Base-by-base conservation (phyloP, 2,113 vertebrate genomes). In the Xenopus tropicalis region DNA sequence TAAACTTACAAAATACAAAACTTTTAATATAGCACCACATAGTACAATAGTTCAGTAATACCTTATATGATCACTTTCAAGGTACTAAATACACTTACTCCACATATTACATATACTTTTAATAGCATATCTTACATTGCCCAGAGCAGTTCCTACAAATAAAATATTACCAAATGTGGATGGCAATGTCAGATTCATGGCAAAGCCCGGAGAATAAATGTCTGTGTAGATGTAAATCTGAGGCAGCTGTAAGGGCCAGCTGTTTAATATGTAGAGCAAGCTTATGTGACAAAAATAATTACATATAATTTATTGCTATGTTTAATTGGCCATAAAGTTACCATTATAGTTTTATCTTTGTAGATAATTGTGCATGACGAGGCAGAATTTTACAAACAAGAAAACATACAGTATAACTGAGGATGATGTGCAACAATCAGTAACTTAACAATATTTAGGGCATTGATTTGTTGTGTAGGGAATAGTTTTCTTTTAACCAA, bases 241-340 rank as follows among this genome's bases (percentile, higher is more conserved):
- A 17, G 4, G 14, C 16, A 54, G 52, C 52, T 54, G 52, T 54
- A 54, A 17, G n/a, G 8, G 8, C 52, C 19, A 54, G 52, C 52
- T 54, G 19, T 17, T 14, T 17, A 1, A 54, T n/a, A 54, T 54
- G 52, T n/a, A 54, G 52, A 17, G 19, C 9, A 54, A 54, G 52
- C 19, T 54, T 54, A 54, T 14, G 52, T 54, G 52, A n/a, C 52
- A 54, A 54, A 54, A 54, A 54, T 54, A 54, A 54, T 54, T 54
- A 54, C 52, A 54, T 54, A 17, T 54, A 54, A 54, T n/a, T 54
- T 54, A 54, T 17, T 54, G 52, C 52, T 54, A n/a, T 54, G 52
- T 54, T 54, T 54, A 54, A 54, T 54, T 54, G n/a, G 14, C 52
- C 52, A 54, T 9, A 54, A 9, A n/a, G 52, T 54, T 54, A n/a